phyloP scores from a whole-genome alignment of 1,140 invertebrate species.

The Tetramorium alpestre region DNA sequence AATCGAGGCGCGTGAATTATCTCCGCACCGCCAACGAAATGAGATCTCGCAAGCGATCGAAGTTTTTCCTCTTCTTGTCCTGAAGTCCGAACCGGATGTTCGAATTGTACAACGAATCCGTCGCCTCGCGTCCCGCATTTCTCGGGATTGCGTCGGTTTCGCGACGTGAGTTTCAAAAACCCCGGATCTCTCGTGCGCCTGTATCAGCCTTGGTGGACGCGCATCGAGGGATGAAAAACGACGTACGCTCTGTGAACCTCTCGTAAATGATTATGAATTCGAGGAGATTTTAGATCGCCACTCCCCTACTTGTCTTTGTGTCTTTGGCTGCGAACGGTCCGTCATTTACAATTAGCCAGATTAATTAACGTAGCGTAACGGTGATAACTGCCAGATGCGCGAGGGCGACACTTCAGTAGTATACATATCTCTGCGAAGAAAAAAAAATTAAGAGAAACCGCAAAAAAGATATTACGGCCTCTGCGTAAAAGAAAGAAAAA shows the following conservation, averaged over 20 bases:
- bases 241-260: not conserved
- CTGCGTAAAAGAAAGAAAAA: constrained; percentile 13
- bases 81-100: not conserved
- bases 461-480: constrained; percentile 41
- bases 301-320: too few relatives aligned
- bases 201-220: not conserved
- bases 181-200: not conserved
- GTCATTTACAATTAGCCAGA: constrained; percentile 53
- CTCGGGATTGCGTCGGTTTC: not conserved
- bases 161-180: not conserved
- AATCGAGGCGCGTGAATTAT: not conserved
- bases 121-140: not conserved
- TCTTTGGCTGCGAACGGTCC: constrained; percentile 40
- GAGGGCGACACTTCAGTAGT: constrained; percentile 65
- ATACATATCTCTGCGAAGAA: constrained; percentile 53
- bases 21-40: not conserved
- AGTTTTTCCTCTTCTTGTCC: not conserved
- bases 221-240: not conserved
- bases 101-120: constrained; percentile 34
- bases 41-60: not conserved
- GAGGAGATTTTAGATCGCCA: not conserved
- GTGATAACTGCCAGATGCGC: constrained; percentile 75
- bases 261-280: constrained; percentile 9
- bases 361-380: constrained; percentile 69
- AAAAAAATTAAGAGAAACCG: not conserved